Base-by-base conservation (phyloP, 2,113 vertebrate genomes). In the Dipodomys ordii region DNA sequence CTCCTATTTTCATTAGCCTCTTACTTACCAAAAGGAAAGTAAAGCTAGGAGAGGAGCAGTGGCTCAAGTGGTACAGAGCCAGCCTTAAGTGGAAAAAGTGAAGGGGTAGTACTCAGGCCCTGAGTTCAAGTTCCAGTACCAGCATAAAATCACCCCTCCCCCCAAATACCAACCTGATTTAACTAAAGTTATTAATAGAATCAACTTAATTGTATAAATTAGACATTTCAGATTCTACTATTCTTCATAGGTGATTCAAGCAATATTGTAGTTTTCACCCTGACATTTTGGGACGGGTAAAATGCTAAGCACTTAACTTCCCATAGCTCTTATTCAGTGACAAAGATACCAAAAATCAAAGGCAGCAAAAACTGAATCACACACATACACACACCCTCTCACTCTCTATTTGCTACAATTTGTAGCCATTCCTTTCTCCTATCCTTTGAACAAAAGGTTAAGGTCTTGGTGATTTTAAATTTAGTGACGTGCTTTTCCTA, bases 401-500 rank as follows among this genome's bases (percentile, higher is more conserved):
- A 23, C 30, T 19, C 3, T 72, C 25, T 85, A 0, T 92, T 90
- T 83, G n/a, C 72, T 91, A 6, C 39, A 74, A 1, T 92, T 81
- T 88, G 9, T 94, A 88, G 65, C 53, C 23, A 53, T n/a, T 69
- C 1, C 57, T n/a, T 28, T 83, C n/a, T 94, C 10, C 32, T 92
- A 67, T 87, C 27, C 44, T 93, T 49, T 83, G 77, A 91, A 8
- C 60, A 82, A 69, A 93, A 65, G 32, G 7, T 76, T 90, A 77
- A 74, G 32, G 64, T 92, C 39, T 92, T 92, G 67, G 46, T 96
- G 91, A 74, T 89, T 94, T 87, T 92, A 85, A 62, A 73, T 95
- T 93, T 44, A 88, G 62, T 88, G 85, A 22, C 39, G 91, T 87
- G 60, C n/a, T 94, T 95, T 94, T 94, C 92, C 91, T 88, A 83